Evolutionary conservation across 2,888 invertebrate genomes (phyloP).

Genomic region (Pyrrhia umbra): DNA sequence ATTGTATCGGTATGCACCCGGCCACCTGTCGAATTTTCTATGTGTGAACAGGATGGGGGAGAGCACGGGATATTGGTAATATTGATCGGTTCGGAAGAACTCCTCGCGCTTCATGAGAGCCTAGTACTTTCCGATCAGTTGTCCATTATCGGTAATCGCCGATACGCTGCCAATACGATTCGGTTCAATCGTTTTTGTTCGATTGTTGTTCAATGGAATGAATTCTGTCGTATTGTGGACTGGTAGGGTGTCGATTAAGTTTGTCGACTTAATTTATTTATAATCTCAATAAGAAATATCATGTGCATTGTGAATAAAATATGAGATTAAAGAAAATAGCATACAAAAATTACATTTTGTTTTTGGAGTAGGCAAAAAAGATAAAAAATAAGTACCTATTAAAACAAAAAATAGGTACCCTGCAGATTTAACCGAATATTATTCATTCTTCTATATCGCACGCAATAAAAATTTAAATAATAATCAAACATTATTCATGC

Average conservation of each 20-base stretch:
- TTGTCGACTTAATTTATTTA: background rate
- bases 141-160: constrained; percentile 86
- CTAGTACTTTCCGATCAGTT: constrained; percentile 87
- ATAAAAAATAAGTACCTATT: too few relatives aligned
- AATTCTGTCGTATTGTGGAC: background rate
- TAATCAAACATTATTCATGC: too few relatives aligned
- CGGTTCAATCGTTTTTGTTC: constrained; percentile 30
- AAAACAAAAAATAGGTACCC: too few relatives aligned
- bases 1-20: constrained; percentile 49
- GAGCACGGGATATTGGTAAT: constrained; percentile 76
- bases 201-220: constrained; percentile 12
- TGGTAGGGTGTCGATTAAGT: too few relatives aligned
- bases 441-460: too few relatives aligned
- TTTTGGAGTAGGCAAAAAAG: too few relatives aligned
- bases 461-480: too few relatives aligned
- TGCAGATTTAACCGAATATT: too few relatives aligned
- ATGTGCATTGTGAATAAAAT: too few relatives aligned
- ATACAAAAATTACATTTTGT: too few relatives aligned
- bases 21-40: constrained; percentile 67
- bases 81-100: constrained; percentile 87
- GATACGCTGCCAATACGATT: constrained; percentile 75
- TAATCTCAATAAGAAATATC: too few relatives aligned
- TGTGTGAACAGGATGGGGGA: constrained; percentile 68
- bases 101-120: constrained; percentile 71
- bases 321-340: too few relatives aligned